Conservation (phyloP, 2,113 vertebrate genomes). For the Nettapus auritus region DNA sequence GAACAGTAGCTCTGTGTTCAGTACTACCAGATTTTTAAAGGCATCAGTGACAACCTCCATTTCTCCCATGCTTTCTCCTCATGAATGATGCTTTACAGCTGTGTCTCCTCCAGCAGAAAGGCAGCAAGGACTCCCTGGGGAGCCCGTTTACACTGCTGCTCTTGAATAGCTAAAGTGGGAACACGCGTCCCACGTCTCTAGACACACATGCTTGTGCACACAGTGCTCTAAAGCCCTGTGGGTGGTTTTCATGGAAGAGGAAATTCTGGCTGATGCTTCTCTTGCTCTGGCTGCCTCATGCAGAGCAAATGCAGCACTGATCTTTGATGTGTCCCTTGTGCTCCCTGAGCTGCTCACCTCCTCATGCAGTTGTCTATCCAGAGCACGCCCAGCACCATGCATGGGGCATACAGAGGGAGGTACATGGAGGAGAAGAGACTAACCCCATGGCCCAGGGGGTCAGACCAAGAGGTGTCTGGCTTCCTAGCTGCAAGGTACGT, state of each 20-base stretch:
- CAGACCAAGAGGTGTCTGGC: neutral
- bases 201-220: neutral
- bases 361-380: neutral
- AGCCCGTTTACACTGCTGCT: constrained; percentile 31
- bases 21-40: neutral
- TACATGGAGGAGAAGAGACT: neutral
- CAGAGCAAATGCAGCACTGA: fast-evolving
- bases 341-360: neutral
- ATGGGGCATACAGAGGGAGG: neutral
- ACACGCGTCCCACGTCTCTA: neutral
- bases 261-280: neutral
- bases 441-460: neutral
- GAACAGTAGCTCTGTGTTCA: neutral
- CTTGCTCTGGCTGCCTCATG: neutral
- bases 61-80: neutral
- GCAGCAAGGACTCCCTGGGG: constrained; percentile 8
- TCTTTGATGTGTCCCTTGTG: fast-evolving
- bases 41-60: neutral
- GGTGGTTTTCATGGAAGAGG: constrained; percentile 19
- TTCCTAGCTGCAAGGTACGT: neutral
- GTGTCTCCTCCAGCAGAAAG: neutral
- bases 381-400: neutral
- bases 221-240: neutral
- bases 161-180: constrained; percentile 51
- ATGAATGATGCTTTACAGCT: constrained; percentile 41